Evolutionary conservation across 1,140 invertebrate species (phyloP), one percentile per base, ranked within the genome.

Genomic region (Drosophila sturtevanti): DNA sequence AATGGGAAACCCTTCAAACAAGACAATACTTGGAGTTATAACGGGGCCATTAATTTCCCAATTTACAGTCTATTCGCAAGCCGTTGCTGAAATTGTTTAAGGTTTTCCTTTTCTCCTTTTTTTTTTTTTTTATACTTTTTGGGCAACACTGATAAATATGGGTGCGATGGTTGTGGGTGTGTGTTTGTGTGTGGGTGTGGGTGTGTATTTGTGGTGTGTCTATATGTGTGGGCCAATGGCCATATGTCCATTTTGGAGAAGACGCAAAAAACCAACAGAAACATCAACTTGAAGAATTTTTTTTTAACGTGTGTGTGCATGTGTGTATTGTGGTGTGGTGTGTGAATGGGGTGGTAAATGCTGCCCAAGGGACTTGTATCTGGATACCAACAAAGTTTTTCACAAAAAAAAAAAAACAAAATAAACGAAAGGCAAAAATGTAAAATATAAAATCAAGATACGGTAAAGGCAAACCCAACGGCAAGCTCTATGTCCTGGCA

Each of bases 331-430:
- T 54, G 34, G 38, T 63, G 61, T 69, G 48, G 78, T 76, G 81
- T 73, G 86, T 68, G 82, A 90, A 90, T 90, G 86, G 86, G 87
- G 86, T 90, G 86, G 86, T 81, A 90, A 90, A 90, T 90, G 86
- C 86, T 87, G 86, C 86, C 86, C 86, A 90, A 80, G 86, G 86
- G 86, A 90, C 86, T 89, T 89, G 84, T 89, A 89, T 85, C 84
- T 81, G 85, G 85, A 89, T 89, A 89, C 84, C 84, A 89, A 89
- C 84, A 89, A 89, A 89, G 76, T 89, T 89, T 86, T 89, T 66
- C 41, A 18, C 34, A 76, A 64, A 72, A 69, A 72, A 68, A 48
- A 65, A 41, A 41, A 41, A 38, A 14, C 65, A 74, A 79, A 84
- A 80, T 76, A 79, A 81, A 78, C 82, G 79, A 79, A 79, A 73